phyloP scores from a whole-genome alignment of 2,797 vertebrate genomes.

The Otolemur crassicaudatus region DNA sequence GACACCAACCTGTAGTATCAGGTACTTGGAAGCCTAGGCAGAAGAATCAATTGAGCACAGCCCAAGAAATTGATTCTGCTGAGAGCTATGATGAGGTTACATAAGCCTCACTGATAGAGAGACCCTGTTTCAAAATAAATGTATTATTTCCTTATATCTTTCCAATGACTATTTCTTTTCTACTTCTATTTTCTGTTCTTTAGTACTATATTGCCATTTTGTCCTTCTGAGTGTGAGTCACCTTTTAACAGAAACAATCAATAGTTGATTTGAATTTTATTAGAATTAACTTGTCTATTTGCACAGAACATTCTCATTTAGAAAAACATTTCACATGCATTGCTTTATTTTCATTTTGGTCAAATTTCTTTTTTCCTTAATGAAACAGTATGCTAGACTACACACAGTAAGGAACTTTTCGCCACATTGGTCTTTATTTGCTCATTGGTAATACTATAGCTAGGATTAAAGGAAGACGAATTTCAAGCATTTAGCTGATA shows the following conservation, averaged over 20 bases:
- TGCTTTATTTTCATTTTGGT: not conserved
- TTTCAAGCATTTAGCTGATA: not conserved
- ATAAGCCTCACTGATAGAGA: too few species aligned
- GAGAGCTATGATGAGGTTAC: too few species aligned
- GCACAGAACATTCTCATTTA: not conserved
- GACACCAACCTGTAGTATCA: not conserved
- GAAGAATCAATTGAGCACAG: not conserved
- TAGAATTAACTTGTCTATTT: not conserved
- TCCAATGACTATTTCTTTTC: not conserved
- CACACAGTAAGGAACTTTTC: not conserved
- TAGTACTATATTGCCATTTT: not conserved
- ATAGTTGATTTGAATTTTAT: slow-evolving; percentile 7
- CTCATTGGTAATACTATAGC: not conserved
- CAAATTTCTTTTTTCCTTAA: not conserved
- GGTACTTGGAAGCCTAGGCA: not conserved
- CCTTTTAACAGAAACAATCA: not conserved
- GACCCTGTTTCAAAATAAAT: too few species aligned
- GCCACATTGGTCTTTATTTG: not conserved
- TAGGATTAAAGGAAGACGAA: not conserved
- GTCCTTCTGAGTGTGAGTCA: not conserved
- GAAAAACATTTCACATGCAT: not conserved
- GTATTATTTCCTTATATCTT: not conserved
- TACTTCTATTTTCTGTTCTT: not conserved
- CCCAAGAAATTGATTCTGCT: too few species aligned
- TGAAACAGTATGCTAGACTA: not conserved